A percentile compares a stretch with the other conserved stretches of the same genome.
Conservation (phyloP, 2,888 invertebrate species). For the Scaptomyza cyrtandrae region DNA sequence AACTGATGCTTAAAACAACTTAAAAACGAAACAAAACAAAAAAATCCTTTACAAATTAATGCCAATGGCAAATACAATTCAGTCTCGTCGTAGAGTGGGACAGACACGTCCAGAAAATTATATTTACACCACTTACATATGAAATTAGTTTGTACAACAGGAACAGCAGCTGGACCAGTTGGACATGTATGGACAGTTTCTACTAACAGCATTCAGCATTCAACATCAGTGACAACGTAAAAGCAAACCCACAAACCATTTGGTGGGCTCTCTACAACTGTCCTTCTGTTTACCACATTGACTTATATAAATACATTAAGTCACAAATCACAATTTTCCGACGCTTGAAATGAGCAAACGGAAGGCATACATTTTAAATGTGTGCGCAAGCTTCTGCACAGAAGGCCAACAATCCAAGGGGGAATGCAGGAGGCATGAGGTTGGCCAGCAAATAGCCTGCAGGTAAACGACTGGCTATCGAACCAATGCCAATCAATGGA, state of each 20-base stretch:
- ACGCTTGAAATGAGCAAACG: conserved; percentile 77
- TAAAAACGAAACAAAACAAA: conserved; percentile 17
- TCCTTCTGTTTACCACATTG: conserved; percentile 48
- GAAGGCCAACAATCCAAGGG: conserved; percentile 13
- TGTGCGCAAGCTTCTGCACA: conserved; percentile 48
- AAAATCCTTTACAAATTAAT: conserved; percentile 74
- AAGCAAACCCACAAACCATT: conserved; percentile 35
- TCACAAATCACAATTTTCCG: conserved; percentile 82
- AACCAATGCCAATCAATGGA: conserved; percentile 69
- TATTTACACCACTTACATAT: conserved; percentile 82
- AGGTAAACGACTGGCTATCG: conserved; percentile 66
- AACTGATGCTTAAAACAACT: conserved; percentile 4
- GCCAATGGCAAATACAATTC: conserved; percentile 56
- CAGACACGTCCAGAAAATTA: conserved; percentile 76
- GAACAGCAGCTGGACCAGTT: conserved; percentile 26
- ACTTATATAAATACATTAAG: conserved; percentile 81
- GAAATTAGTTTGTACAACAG: conserved; percentile 81
- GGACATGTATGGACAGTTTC: conserved; percentile 23
- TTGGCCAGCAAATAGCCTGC: conserved; percentile 65
- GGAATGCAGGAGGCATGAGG: background rate
- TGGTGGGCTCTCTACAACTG: conserved; percentile 2
- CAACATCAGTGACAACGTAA: conserved; percentile 2
- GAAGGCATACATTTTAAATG: conserved; percentile 79
- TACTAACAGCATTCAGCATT: conserved; percentile 19
- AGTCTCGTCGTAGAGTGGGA: conserved; percentile 37